These are phyloP conservation scores for Euplagia quadripunctaria DNA, from an alignment of 2,888 invertebrate genomes.

Conservation along the genomic window DNA sequence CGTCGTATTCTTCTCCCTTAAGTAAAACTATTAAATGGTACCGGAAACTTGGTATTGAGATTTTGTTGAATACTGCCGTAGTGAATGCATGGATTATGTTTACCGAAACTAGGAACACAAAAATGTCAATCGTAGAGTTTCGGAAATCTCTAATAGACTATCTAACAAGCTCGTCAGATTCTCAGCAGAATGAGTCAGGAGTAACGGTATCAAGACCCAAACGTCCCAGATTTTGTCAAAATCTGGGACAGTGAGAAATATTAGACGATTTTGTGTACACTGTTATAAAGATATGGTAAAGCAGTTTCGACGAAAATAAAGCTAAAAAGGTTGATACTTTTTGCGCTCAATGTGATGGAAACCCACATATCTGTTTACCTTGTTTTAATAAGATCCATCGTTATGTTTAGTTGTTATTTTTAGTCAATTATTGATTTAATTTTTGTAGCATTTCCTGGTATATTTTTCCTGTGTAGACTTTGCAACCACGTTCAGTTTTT, in stretches of 20 bases:
- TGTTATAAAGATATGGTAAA: slow-evolving; percentile 28
- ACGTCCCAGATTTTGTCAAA: slow-evolving; percentile 21
- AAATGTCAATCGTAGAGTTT: slow-evolving; percentile 29
- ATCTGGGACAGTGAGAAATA: slow-evolving; percentile 14
- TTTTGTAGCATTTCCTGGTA: neutral
- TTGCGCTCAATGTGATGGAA: slow-evolving; percentile 9
- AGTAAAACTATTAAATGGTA: slow-evolving; percentile 58
- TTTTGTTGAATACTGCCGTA: slow-evolving; percentile 49
- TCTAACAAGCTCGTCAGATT: slow-evolving; percentile 11
- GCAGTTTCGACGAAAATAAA: slow-evolving; percentile 25
- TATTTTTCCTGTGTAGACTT: slow-evolving; percentile 1
- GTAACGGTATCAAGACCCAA: slow-evolving; percentile 15
- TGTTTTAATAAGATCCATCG: slow-evolving; percentile 26
- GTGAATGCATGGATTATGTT: slow-evolving; percentile 46
- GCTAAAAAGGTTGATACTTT: slow-evolving; percentile 11
- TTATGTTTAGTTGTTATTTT: slow-evolving; percentile 7
- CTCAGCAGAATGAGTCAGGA: slow-evolving; percentile 18
- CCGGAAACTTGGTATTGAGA: slow-evolving; percentile 45
- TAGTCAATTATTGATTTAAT: slow-evolving; percentile 5
- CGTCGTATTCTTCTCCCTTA: slow-evolving; percentile 41
- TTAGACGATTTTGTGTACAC: slow-evolving; percentile 24
- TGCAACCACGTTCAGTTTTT: too few relatives aligned
- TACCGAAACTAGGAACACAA: slow-evolving; percentile 29
- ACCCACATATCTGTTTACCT: slow-evolving; percentile 24
- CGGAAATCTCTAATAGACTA: slow-evolving; percentile 20